Evolutionary conservation across 2,888 invertebrate genomes (phyloP).

Genomic region (Pandemis cinnamomeana): DNA sequence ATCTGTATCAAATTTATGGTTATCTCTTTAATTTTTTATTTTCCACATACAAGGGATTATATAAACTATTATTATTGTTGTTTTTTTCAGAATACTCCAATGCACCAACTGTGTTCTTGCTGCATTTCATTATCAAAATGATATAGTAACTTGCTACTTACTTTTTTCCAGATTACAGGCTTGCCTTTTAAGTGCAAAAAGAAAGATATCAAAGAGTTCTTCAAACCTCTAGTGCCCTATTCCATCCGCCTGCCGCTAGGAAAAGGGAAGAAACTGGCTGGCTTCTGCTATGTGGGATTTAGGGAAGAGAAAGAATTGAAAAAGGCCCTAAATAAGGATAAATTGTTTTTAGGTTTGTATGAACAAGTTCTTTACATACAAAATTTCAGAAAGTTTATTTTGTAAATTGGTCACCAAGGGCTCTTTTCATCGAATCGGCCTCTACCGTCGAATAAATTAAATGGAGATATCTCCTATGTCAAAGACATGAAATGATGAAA

Average conservation of each 20-base stretch:
- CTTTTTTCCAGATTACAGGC: slow-evolving; percentile 86
- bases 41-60: no score
- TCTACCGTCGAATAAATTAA: no score
- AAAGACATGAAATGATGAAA: no score
- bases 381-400: not conserved
- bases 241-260: slow-evolving; percentile 91
- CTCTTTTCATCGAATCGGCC: no score
- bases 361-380: not conserved
- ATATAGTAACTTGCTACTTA: not conserved
- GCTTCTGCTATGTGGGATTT: slow-evolving; percentile 96
- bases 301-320: slow-evolving; percentile 91
- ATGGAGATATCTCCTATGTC: no score
- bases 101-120: no score
- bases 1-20: no score
- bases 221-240: slow-evolving; percentile 90
- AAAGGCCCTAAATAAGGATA: slow-evolving; percentile 92
- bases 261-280: slow-evolving; percentile 86
- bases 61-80: no score
- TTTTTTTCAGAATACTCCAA: no score
- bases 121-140: no score
- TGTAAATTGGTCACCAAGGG: no score
- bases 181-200: slow-evolving; percentile 92
- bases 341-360: slow-evolving; percentile 91
- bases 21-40: no score
- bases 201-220: slow-evolving; percentile 93